Base-by-base conservation (phyloP, 1,140 invertebrate species). In the Mycetomoellerius zeteki region DNA sequence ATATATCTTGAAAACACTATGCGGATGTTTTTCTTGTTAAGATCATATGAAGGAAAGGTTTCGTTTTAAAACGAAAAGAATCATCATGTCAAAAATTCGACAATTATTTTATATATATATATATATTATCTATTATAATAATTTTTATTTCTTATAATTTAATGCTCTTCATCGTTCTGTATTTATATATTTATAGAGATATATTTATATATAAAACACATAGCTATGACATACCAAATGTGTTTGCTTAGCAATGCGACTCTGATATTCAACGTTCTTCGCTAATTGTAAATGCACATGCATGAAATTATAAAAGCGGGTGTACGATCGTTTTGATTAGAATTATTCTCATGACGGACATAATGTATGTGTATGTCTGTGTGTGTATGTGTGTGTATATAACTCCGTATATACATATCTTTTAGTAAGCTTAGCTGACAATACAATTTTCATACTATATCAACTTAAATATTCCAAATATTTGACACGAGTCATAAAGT, bases 51-150 rank as follows among this genome's bases (percentile, higher is more conserved):
- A 89, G 88, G 75, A 90, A 89, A 86, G 87, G 8, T 43, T 10
- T 86, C 81, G 72, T 88, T 91, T 88, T 86, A 86, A 89, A 86
- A 92, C 85, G 86, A 92, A 93, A 89, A 92, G 88, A 92, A 87
- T 85, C 37, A 72, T 72, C 73, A 78, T 76, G 65, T 82, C 90
- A 91, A 54, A 73, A 52, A 58, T 92, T 93, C 89, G 89, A 92
- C 89, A 93, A 93, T 92, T 89, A 91, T 92, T 77, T 33, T 67
- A 77, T 76, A 75, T 56, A 60, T 67, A 77, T 65, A 71, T 82
- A 92, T 93, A 93, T 94, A 92, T 93, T 91, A 93, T 92, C 91
- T 93, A 91, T 93, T 91, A 90, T 92, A 91, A 91, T 93, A 82
- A 87, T 92, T 87, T 89, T 93, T 90, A 93, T 93, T 88, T 92